phyloP scores from a whole-genome alignment of 2,113 vertebrate species.

The Apeltes quadracus region DNA sequence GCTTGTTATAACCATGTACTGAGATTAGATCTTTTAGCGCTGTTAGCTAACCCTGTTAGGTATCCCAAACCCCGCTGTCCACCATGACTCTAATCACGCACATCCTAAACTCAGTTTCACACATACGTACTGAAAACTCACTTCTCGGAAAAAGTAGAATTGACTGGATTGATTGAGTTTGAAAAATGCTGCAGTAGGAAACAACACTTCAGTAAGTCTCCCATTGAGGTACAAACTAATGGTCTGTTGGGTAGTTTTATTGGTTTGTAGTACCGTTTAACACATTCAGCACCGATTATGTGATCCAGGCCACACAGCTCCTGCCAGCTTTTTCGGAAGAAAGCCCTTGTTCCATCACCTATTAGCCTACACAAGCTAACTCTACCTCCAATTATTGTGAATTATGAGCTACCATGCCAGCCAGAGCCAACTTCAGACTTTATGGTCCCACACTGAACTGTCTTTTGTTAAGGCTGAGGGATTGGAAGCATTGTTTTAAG shows the following conservation, averaged over 20 bases:
- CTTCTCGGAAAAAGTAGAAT: not conserved
- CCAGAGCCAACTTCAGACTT: slow-evolving; percentile 39
- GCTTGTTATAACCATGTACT: slow-evolving; percentile 5
- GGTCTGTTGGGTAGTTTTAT: slow-evolving; percentile 42
- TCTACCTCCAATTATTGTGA: slow-evolving; percentile 13
- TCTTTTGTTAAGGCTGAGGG: slow-evolving; percentile 33
- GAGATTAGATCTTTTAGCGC: slow-evolving; percentile 18
- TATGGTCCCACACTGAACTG: slow-evolving; percentile 25
- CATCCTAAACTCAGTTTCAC: not conserved
- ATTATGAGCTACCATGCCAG: slow-evolving; percentile 33
- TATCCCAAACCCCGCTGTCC: slow-evolving; percentile 25
- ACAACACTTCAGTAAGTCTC: slow-evolving; percentile 28
- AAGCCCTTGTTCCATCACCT: slow-evolving; percentile 40
- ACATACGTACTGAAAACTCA: slow-evolving; percentile 4
- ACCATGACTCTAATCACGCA: slow-evolving; percentile 10
- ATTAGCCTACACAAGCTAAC: slow-evolving; percentile 32
- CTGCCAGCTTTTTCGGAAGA: slow-evolving; percentile 40
- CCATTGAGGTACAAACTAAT: slow-evolving; percentile 30
- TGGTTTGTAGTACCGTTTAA: slow-evolving; percentile 30
- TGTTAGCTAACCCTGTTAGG: slow-evolving; percentile 9
- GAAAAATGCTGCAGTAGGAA: slow-evolving; percentile 18
- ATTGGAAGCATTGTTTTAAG: slow-evolving; percentile 32
- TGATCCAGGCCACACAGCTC: slow-evolving; percentile 38
- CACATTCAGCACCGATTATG: slow-evolving; percentile 28
- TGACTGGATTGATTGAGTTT: slow-evolving; percentile 1